Evolutionary conservation across 2,888 invertebrate genomes (phyloP), one percentile per base, ranked within the genome.

Genomic region (Hedya salicella): DNA sequence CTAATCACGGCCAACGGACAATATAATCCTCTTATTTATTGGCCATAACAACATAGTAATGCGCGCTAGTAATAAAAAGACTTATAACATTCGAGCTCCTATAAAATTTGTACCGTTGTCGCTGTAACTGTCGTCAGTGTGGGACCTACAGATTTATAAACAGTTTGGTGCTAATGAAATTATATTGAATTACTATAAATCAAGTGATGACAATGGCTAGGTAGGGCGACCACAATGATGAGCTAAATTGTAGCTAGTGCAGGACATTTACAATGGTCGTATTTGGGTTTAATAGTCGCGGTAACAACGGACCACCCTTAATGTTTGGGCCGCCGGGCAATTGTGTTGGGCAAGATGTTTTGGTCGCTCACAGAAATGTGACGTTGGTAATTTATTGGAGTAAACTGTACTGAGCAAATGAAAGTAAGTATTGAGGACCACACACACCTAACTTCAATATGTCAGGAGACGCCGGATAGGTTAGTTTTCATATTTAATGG

Each of bases 11-110:
- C 80, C 79, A 78, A 85, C 83, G 79, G 86, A 91, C 92, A 88
- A 87, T 86, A 83, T 90, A 91, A 92, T 92, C 91, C 90, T 79
- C 75, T 78, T 85, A 92, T 92, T 91, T 92, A 92, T 91, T 81
- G 88, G 77, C 86, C 82, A 83, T 88, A 87, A 84, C 84, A 82
- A 82, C 82, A 6, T 9, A 11, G 11, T 74, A 83, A 77, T 75
- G 14, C 53, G n/a, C 9, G 4, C 4, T 11, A 40, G 11, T 30
- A 16, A 11, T 32, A 57, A 44, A n/a, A 44, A n/a, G 44, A 17
- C 57, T 17, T 57, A 57, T 44, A 17, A 30, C 44, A 8, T 30
- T 19, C 30, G 17, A 44, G n/a, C 6, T 14, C n/a, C 17, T n/a
- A 11, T 17, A 16, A 57, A 46, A 46, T 32, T 17, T 25, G 36